Conservation (phyloP, 2,888 invertebrate species). For the Amphiduros pacificus region DNA sequence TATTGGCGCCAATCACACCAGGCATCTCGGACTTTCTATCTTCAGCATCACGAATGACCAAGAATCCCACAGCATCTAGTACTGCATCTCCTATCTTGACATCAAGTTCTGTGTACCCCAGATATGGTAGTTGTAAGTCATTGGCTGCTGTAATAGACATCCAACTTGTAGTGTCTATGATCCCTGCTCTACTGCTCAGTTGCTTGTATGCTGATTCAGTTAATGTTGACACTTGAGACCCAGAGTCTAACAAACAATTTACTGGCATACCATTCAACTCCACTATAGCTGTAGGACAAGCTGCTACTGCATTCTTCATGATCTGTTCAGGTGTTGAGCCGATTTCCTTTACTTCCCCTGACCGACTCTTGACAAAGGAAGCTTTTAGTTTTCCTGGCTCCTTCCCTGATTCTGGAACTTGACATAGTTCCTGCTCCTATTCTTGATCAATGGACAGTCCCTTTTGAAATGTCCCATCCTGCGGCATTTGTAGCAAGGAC, state of each 20-base stretch:
- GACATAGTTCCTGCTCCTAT: no score
- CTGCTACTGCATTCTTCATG: not conserved
- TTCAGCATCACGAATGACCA: not conserved
- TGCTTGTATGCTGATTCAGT: not conserved
- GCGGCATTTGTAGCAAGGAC: no score
- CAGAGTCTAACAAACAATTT: not conserved
- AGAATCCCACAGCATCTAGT: not conserved
- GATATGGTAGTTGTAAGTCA: not conserved
- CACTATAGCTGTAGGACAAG: not conserved
- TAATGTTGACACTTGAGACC: not conserved
- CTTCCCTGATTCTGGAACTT: no score
- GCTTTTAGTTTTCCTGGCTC: not conserved
- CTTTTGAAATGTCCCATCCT: no score
- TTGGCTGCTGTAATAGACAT: conserved; percentile 1
- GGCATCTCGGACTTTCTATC: not conserved
- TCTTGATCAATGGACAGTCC: no score
- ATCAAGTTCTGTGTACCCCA: not conserved
- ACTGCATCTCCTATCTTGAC: not conserved
- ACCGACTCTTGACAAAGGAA: not conserved
- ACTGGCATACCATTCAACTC: not conserved
- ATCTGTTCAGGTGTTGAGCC: not conserved
- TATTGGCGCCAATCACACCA: not conserved
- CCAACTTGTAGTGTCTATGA: not conserved
- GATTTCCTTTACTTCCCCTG: not conserved
- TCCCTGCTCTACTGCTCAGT: not conserved